These are phyloP conservation scores for Amphiura filiformis DNA, from an alignment of 35 echinoderm and acorn worm species.

Conservation along the genomic window DNA sequence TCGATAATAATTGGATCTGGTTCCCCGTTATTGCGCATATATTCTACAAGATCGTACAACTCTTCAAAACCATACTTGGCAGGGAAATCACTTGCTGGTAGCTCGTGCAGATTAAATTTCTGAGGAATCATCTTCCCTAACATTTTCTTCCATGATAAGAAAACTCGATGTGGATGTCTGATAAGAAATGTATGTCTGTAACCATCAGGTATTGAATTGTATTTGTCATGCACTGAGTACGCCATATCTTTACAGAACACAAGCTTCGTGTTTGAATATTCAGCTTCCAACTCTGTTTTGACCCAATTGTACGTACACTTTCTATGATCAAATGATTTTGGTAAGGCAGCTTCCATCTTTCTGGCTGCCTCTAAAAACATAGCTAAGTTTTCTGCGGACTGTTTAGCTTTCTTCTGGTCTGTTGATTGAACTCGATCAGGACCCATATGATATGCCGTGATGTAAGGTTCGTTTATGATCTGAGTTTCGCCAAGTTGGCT, in stretches of 20 bases:
- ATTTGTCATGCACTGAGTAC: not conserved
- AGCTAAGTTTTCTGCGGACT: not conserved
- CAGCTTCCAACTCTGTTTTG: constrained; percentile 7
- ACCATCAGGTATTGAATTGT: not conserved
- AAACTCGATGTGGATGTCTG: constrained; percentile 8
- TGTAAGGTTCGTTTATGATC: constrained; percentile 4
- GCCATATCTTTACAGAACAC: constrained; percentile 10
- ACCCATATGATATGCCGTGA: not conserved
- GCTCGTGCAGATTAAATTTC: not conserved
- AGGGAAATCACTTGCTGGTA: not conserved
- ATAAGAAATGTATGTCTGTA: constrained; percentile 12
- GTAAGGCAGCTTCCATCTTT: not conserved
- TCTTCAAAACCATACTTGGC: constrained; percentile 16
- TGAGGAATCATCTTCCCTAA: not conserved
- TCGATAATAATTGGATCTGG: constrained; percentile 45
- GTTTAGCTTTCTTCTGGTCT: not conserved
- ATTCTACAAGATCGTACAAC: not conserved
- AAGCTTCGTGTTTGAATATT: not conserved
- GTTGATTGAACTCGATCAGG: not conserved
- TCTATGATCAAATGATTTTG: not conserved
- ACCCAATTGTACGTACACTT: constrained; percentile 11
- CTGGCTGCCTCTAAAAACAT: not conserved
- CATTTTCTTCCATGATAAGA: constrained; percentile 21
- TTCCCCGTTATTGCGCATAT: constrained; percentile 27
- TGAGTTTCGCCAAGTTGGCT: constrained; percentile 1